Evolutionary conservation across 2,888 invertebrate genomes (phyloP), one percentile per base, ranked within the genome.

Genomic region (Matsumyia berberina): DNA sequence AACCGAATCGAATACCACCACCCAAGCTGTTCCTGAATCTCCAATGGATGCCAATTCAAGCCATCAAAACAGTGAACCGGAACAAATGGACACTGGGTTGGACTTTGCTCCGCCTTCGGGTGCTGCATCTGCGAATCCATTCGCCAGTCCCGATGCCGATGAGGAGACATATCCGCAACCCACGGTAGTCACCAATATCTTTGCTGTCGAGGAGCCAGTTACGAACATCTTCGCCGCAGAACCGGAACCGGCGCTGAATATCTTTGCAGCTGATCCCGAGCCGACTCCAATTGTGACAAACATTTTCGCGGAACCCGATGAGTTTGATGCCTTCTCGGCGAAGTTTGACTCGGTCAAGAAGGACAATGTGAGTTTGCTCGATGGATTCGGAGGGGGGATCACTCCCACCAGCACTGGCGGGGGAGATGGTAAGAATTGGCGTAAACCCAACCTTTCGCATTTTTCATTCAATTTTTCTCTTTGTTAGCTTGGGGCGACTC

Each of bases 301-400:
- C 42, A 90, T 91, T n/a, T 91, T 91, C 53, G 87, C 86, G 0
- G 89, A 93, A 44, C 93, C 93, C 0, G 95, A 95, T 87, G 95
- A 94, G 29, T 97, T 97, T 87, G 97, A 97, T 90, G 97, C 96
- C 0, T 98, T 98, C 88, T 95, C 97, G 2, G 96, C 96, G 1
- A 97, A 97, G 90, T 98, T 98, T 88, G 97, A 97, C 24, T 91
- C 91, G 0, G 94, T 92, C 67, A 92, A 92, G 42, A 93, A 91
- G 86, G 91, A 91, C 37, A 91, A 91, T 55, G 88, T 90, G 4
- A 90, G 90, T 74, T 88, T 91, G 31, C 82, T 91, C n/a, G 91
- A 91, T 37, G 91, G 91, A 0, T 91, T 91, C 64, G 90, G 90
- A 2, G 89, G 89, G 4, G 87, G 86, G 0, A 78, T 77, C 0